A percentile compares a stretch with the other conserved stretches of the same genome.
Conservation (phyloP, 2,113 vertebrate species). For the Burhinus bistriatus region DNA sequence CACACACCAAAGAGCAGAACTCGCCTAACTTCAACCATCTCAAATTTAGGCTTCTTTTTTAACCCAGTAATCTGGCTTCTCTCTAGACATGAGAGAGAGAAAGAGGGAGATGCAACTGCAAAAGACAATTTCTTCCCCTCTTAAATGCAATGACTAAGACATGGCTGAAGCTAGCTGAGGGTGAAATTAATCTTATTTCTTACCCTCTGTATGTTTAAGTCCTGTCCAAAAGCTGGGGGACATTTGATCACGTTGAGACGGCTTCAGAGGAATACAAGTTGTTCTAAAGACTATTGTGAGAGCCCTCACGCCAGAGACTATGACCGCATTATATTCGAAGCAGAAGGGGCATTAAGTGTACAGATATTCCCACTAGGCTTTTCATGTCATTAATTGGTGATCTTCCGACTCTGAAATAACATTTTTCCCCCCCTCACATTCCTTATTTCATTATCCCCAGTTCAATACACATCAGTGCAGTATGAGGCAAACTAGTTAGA, state of each 20-base stretch:
- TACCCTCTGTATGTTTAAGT: neutral
- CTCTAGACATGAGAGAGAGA: neutral
- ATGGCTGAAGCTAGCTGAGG: neutral
- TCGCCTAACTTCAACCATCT: neutral
- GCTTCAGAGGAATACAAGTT: neutral
- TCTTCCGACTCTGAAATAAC: constrained; percentile 73
- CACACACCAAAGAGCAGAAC: neutral
- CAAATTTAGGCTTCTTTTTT: neutral
- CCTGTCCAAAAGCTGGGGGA: neutral
- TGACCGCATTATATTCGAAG: neutral
- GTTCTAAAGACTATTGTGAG: neutral
- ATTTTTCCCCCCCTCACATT: constrained; percentile 67
- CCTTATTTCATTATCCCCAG: constrained; percentile 81
- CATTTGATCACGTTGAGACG: neutral
- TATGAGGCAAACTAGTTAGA: constrained; percentile 63
- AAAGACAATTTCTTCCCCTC: neutral
- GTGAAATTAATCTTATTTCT: neutral
- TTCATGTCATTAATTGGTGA: constrained; percentile 75
- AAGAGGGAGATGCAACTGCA: neutral
- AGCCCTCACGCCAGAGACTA: neutral
- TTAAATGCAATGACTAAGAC: neutral
- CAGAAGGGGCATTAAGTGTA: constrained; percentile 51
- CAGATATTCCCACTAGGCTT: constrained; percentile 65
- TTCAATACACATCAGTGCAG: constrained; percentile 75
- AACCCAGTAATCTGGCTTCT: neutral